Conservation (phyloP, 2,113 vertebrate genomes). For the Neogobius melanostomus region DNA sequence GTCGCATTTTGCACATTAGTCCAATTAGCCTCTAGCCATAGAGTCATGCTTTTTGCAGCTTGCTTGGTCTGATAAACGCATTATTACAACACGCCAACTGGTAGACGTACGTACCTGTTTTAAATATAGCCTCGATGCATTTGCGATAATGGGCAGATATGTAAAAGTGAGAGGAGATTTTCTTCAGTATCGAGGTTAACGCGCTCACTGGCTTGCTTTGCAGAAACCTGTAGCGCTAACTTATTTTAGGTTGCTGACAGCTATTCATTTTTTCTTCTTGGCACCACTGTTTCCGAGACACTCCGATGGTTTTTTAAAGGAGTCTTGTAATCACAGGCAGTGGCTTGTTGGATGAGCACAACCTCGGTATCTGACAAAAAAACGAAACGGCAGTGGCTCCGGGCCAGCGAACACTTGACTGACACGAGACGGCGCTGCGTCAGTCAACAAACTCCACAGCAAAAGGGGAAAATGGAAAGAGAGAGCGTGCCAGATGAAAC, state of each 20-base stretch:
- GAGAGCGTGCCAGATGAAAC: conserved; percentile 13
- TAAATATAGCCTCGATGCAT: background rate
- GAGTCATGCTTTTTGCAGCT: background rate
- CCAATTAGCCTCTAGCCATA: background rate
- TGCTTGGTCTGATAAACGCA: background rate
- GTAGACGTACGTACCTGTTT: background rate
- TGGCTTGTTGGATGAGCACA: conserved; percentile 29
- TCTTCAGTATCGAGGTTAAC: background rate
- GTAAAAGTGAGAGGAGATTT: conserved; percentile 1
- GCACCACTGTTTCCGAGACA: conserved; percentile 3
- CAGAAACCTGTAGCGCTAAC: conserved; percentile 3
- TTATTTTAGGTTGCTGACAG: conserved; percentile 27
- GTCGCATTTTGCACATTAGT: background rate
- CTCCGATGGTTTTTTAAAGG: conserved; percentile 12
- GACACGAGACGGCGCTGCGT: conserved; percentile 35
- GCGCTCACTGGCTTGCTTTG: background rate
- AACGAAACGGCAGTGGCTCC: conserved; percentile 30
- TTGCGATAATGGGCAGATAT: background rate
- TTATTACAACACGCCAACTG: conserved; percentile 6
- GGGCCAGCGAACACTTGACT: conserved; percentile 43
- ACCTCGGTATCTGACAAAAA: conserved; percentile 41
- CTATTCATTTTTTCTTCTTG: conserved; percentile 18
- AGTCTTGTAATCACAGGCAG: conserved; percentile 30
- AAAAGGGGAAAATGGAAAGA: background rate
- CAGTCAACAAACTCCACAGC: conserved; percentile 37